Base-by-base conservation (phyloP, 2,888 invertebrate genomes). In the Hoplodrina ambigua region DNA sequence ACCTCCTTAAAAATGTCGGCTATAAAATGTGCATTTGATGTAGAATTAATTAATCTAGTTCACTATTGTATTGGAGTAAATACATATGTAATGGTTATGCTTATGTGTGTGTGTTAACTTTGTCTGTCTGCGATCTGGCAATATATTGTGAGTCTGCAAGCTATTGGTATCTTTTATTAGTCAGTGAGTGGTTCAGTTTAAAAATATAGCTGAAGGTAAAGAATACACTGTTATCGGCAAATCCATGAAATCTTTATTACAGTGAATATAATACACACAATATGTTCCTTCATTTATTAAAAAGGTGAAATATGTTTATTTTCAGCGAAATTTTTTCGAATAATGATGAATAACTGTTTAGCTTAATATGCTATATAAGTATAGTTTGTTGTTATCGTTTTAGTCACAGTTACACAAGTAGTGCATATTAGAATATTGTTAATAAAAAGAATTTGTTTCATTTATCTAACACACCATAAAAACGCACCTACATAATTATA, bases 341-440 rank as follows among this genome's bases (percentile, higher is more conserved):
- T 73, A 74, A 74, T 62, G 33, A 65, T 73, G 66, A 64, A 56
- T 57, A 76, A 75, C 73, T 62, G 62, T 72, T 80, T 52, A 77
- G 61, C 58, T 54, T 76, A 46, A 46, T 46, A 62, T 65, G 77
- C 77, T 78, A 53, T 53, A 41, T 52, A 60, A 56, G 50, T 67
- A 55, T 20, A 56, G 81, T 76, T 79, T 72, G 67, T 78, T 76
- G 63, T 69, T 81, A 63, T 81, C 62, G 19, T 72, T 79, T 72
- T 75, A 73, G 72, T 83, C 52, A 75, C 54, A 75, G 72, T 72
- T 73, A 80, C 77, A 80, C 58, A 64, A 82, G 80, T 85, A 81
- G 80, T 82, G 72, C 60, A 69, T 79, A 85, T 78, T 84, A 84
- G 75, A 84, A 78, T 78, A 78, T 76, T 72, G 76, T 82, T 84